Base-by-base conservation (phyloP, 1,140 invertebrate species). In the Ceratina australensis region DNA sequence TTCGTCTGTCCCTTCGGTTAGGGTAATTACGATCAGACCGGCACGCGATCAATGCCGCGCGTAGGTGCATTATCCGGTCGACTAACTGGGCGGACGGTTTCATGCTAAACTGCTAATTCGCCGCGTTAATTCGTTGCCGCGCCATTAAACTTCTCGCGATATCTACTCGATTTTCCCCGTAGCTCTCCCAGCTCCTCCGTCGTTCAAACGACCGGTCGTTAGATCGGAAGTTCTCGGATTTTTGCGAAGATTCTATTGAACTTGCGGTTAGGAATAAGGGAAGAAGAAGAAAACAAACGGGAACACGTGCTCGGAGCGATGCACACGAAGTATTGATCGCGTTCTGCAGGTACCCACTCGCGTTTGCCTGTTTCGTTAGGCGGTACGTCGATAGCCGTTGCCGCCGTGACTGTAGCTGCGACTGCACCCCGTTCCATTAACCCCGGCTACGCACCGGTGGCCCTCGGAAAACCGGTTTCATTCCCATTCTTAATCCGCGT, bases 301-400 rank as follows among this genome's bases (percentile, higher is more conserved):
- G 72, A 85, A 79, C 86, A 86, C 81, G 86, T 86, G 88, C 82
- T 88, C 75, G 68, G 81, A 28, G 50, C 60, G 66, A 77, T 78
- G 72, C 82, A 80, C 78, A 82, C 72, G 49, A 68, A 88, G 87
- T 89, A 89, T 89, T 89, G 88, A 89, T 89, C 87, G 87, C 82
- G 82, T 64, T 73, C 79, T 75, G 85, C 80, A 68, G 77, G 85
- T 80, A 85, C 83, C 84, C 80, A 42, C 33, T 42, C 33, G n/a
- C n/a, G 83, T 81, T 88, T 57, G 83, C 78, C 72, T 81, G 83
- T 87, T 87, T 83, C 85, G 86, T 80, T 86, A 81, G 80, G 79
- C 81, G 80, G 77, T 69, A 73, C 78, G 74, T 79, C 72, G 78
- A 87, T 83, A 79, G 69, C 68, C 78, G 74, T 54, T 57, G 74